A percentile compares a stretch with the other conserved stretches of the same genome.
Conservation (phyloP, 2,888 invertebrate genomes). For the Rhopalosiphum nymphaeae region DNA sequence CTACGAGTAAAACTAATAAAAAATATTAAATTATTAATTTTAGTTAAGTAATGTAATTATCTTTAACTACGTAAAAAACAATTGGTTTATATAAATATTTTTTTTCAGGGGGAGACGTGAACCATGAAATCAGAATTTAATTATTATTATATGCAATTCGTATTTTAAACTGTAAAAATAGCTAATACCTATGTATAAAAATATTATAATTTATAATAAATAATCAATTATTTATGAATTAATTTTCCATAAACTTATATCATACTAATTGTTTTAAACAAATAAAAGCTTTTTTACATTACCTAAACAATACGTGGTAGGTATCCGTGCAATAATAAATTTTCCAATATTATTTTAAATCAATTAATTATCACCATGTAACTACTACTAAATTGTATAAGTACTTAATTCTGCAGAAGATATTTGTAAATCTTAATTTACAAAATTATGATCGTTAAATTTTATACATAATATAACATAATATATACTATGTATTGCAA, state of each 20-base stretch:
- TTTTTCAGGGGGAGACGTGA: background rate
- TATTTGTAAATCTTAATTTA: background rate
- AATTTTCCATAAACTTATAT: background rate
- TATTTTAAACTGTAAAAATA: slow-evolving; percentile 2
- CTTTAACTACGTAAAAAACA: background rate
- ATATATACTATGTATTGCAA: too few relatives aligned
- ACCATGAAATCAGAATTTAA: slow-evolving; percentile 17
- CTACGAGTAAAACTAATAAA: background rate
- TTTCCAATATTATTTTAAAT: slow-evolving; percentile 17
- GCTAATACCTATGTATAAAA: background rate
- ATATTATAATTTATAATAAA: background rate
- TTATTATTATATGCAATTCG: slow-evolving; percentile 23
- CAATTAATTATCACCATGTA: background rate
- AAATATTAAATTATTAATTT: slow-evolving; percentile 8
- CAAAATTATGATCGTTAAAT: background rate
- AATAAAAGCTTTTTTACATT: slow-evolving; percentile 6
- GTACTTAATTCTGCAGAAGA: background rate
- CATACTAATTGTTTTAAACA: slow-evolving; percentile 9
- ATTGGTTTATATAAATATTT: background rate
- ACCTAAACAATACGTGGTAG: background rate
- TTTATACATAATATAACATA: too few relatives aligned
- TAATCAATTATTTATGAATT: slow-evolving; percentile 7
- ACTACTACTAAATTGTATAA: background rate
- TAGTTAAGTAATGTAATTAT: background rate
- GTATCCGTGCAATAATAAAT: background rate